Evolutionary conservation across 2,888 invertebrate species (phyloP), one percentile per base, ranked within the genome.

Genomic region (Archips xylosteana): DNA sequence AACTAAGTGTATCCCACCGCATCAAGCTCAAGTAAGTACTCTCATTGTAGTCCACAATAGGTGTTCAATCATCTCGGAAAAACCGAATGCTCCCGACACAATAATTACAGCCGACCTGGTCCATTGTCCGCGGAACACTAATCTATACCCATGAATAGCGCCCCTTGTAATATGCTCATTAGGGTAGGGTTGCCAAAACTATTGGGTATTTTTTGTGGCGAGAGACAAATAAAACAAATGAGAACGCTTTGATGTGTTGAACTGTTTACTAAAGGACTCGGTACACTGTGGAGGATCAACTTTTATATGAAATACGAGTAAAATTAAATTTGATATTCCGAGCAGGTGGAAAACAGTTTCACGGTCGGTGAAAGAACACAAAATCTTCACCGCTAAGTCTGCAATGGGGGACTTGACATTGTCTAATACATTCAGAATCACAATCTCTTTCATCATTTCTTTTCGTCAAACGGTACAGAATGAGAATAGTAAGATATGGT

Each of bases 161-260:
- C 65, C 70, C 73, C 65, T 65, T 74, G 54, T 74, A 70, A 74
- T 65, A 74, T 74, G 74, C 74, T 74, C 74, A 65, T 74, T 74
- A 70, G 10, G 54, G 4, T 36, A 70, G 74, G 74, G 74, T 15
- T 74, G 74, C n/a, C 60, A 2, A 34, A 45, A 70, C 65, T 74
- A 63, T 68, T 66, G 34, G 39, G 47, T 47, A 57, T 47, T 68
- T 72, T 68, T 72, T 67, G 65, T 39, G 0, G 39, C 60, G 63
- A 15, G 51, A 9, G 51, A n/a, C 9, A 54, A 49, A 23, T 23
- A 15, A 54, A 54, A 12, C 32, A 57, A 32, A 57, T 57, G 8
- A 54, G 8, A 23, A 23, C 54, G 23, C 23, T 13, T n/a, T 15
- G 49, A 49, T 49, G 45, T 39, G 5, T 36, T 36, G 1, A 36